A percentile compares a stretch with the other conserved stretches of the same genome.
phyloP scores from a whole-genome alignment of 2,797 vertebrate species.

The Nasua narica region DNA sequence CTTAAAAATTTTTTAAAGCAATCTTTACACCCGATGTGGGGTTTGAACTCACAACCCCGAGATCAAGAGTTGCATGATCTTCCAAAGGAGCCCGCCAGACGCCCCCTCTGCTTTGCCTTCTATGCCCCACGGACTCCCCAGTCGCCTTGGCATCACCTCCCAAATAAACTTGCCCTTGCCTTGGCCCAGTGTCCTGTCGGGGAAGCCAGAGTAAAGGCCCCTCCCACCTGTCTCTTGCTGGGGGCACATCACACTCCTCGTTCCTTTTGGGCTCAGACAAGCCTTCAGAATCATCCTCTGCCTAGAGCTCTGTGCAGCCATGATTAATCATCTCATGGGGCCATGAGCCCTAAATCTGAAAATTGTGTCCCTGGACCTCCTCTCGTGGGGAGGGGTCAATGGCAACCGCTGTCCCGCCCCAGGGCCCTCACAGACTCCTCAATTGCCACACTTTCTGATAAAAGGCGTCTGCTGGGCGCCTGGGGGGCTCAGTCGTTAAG shows the following conservation, averaged over 20 bases:
- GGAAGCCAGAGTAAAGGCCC: neutral
- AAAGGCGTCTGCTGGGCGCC: neutral
- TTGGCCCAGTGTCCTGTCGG: neutral
- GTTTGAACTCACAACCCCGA: neutral
- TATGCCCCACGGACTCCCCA: neutral
- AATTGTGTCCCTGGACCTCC: neutral
- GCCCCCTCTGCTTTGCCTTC: neutral
- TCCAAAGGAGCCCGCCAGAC: neutral
- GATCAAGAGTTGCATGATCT: neutral
- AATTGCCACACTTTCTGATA: neutral
- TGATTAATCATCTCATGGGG: neutral
- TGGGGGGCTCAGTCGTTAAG: no score
- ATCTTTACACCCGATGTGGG: neutral
- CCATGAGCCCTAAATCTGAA: neutral
- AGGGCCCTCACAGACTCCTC: neutral
- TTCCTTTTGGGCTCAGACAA: neutral
- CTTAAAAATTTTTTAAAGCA: neutral
- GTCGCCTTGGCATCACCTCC: neutral
- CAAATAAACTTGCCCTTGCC: neutral
- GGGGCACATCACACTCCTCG: neutral
- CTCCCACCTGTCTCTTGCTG: neutral
- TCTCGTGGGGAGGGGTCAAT: neutral
- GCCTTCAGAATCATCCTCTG: neutral
- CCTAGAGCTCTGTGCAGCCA: neutral
- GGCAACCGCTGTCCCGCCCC: neutral